Conservation (phyloP, 37 sponge, comb jelly and placozoan genomes). For the Eunapius fragilis region DNA sequence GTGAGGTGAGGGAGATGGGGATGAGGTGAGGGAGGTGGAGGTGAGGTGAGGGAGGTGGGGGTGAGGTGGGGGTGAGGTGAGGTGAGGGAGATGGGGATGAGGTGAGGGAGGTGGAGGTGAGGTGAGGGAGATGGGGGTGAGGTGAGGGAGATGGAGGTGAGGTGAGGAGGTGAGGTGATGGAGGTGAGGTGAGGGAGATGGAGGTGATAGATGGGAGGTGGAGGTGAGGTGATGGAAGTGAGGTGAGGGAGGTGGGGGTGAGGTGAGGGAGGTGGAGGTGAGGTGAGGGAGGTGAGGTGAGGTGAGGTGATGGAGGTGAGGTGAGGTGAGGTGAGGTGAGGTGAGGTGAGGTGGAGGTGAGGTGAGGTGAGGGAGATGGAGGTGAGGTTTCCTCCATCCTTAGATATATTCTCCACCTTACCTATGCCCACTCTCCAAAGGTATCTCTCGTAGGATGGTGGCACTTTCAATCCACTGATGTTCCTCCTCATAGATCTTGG, state of each 20-base stretch:
- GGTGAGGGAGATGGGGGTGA: not conserved
- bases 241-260: not conserved
- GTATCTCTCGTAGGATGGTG: conserved; percentile 73
- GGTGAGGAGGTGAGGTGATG: not conserved
- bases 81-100: not conserved
- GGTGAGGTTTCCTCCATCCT: too few relatives aligned
- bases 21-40: not conserved
- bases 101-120: conserved; percentile 3
- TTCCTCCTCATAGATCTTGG: conserved; percentile 76
- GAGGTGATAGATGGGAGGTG: not conserved
- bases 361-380: not conserved
- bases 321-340: not conserved
- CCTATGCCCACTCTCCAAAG: conserved; percentile 89
- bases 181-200: not conserved
- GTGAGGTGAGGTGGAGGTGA: not conserved
- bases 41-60: not conserved
- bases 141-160: not conserved
- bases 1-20: not conserved
- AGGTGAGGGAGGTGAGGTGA: not conserved
- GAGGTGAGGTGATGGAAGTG: not conserved
- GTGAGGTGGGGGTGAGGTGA: not conserved
- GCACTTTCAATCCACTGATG: conserved; percentile 83
- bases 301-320: not conserved
- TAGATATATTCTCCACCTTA: conserved; percentile 9
- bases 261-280: not conserved